Percentiles rank a stretch among this genome's conserved stretches.
Evolutionary conservation across 1,140 invertebrate genomes (phyloP).

Genomic region (Cyrtorhinus lividipennis): DNA sequence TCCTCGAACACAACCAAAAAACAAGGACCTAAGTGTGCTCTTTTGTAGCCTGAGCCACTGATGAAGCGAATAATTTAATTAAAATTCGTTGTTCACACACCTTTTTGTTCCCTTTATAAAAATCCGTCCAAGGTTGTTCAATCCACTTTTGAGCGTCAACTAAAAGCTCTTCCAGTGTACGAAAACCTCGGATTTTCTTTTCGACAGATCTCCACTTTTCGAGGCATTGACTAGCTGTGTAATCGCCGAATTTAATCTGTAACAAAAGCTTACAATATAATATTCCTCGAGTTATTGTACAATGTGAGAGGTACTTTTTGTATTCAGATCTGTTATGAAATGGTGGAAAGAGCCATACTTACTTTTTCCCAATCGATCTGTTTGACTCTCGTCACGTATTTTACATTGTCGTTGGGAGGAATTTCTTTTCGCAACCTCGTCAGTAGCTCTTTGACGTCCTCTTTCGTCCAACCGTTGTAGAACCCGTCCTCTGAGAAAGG

Average conservation of each 20-base stretch:
- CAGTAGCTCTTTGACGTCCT: slow-evolving; percentile 10
- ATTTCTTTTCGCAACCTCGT: background rate
- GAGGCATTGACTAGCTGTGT: slow-evolving; percentile 28
- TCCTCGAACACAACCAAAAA: too few species aligned
- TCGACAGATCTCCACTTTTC: slow-evolving; percentile 29
- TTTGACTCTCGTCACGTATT: slow-evolving; percentile 6
- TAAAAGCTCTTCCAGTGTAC: slow-evolving; percentile 30
- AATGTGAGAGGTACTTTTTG: background rate
- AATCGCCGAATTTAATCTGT: slow-evolving; percentile 20
- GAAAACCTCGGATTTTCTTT: slow-evolving; percentile 29
- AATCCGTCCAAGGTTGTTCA: slow-evolving; percentile 31
- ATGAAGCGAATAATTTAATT: too few species aligned
- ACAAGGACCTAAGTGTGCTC: too few species aligned
- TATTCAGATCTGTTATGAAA: background rate
- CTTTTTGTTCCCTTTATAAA: slow-evolving; percentile 27
- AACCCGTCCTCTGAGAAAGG: background rate
- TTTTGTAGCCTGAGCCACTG: too few species aligned
- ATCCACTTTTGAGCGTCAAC: slow-evolving; percentile 31
- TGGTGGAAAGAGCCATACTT: background rate
- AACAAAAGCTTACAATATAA: background rate
- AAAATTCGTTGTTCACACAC: too few species aligned
- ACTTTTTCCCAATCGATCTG: slow-evolving; percentile 18
- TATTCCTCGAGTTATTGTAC: background rate
- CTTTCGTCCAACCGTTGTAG: slow-evolving; percentile 15
- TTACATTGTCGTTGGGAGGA: slow-evolving; percentile 16